Conservation (phyloP, 1,140 invertebrate genomes). For the Drosophila obscura region DNA sequence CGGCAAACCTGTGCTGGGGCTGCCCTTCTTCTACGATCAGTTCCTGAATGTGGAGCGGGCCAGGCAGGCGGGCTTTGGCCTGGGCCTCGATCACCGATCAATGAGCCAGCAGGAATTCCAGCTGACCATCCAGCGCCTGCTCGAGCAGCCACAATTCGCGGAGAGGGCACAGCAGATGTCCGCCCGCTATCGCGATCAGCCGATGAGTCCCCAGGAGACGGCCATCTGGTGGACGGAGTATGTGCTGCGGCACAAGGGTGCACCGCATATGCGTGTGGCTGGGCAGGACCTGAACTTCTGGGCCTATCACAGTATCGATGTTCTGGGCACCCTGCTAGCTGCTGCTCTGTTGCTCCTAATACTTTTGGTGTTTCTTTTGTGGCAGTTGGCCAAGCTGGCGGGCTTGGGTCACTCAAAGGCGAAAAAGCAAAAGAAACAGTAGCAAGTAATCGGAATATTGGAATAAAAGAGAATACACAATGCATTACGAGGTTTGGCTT, state of each 20-base stretch:
- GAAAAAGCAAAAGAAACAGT: conserved; percentile 26
- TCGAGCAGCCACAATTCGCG: conserved; percentile 77
- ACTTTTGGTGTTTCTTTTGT: background rate
- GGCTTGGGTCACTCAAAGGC: background rate
- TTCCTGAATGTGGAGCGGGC: conserved; percentile 85
- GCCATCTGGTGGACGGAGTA: conserved; percentile 90
- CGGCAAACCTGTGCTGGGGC: conserved; percentile 88
- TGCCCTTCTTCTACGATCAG: conserved; percentile 89
- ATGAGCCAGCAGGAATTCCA: conserved; percentile 78
- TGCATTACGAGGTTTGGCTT: too few relatives aligned
- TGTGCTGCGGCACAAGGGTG: conserved; percentile 85
- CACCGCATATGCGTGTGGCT: conserved; percentile 63
- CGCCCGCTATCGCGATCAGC: conserved; percentile 86
- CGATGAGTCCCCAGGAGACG: conserved; percentile 86
- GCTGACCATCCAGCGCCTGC: conserved; percentile 69
- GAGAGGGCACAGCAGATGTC: conserved; percentile 85
- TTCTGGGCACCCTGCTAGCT: conserved; percentile 42
- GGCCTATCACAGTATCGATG: conserved; percentile 86
- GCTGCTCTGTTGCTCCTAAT: conserved; percentile 3
- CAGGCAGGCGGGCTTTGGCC: conserved; percentile 84
- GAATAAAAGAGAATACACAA: background rate
- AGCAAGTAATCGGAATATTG: background rate
- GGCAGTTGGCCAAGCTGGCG: conserved; percentile 5
- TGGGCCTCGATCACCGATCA: conserved; percentile 76
- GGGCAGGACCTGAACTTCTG: conserved; percentile 69